Base-by-base conservation (phyloP, 2,113 vertebrate genomes). In the Diadophis punctatus region DNA sequence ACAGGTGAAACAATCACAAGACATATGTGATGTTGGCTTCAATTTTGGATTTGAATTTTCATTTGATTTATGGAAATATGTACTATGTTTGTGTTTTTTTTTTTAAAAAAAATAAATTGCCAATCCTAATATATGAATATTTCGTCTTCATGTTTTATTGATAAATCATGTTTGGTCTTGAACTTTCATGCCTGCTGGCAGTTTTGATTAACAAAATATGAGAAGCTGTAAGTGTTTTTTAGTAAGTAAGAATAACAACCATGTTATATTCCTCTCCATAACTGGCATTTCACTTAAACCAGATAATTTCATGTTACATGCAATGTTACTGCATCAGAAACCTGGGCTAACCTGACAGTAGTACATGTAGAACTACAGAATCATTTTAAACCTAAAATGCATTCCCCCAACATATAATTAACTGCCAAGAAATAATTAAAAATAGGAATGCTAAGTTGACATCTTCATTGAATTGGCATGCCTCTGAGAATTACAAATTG, bases 1-100 rank as follows among this genome's bases (percentile, higher is more conserved):
- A 97, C 96, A 20, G 98, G 97, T 98, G 97, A 98, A 98, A 90
- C 25, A 89, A 39, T 18, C 56, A 60, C 91, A 89, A 30, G 49
- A 74, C 39, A n/a, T 34, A 63, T 88, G 92, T 46, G 1, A 90
- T 11, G 51, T 88, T 93, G 93, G 30, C 16, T 8, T 89, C 63
- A 53, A 34, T 20, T 49, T 93, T 92, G 20, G 9, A 43, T 43
- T 88, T 52, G 11, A 3, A 56, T 88, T 20, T 88, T 23, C 23
- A 34, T 34, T 55, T 88, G 16, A 55, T 34, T 52, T 34, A 25
- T 52, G 11, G 9, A 1, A 27, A 34, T 25, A 18, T n/a, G 63
- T 68, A 68, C 30, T 68, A 60, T 60, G 27, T 63, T n/a, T 63
- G 11, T 11, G 27, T 18, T 68, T 90, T 68, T n/a, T 1, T 51